Evolutionary conservation across 1,140 invertebrate species (phyloP).

Genomic region (Drosophila ananassae): DNA sequence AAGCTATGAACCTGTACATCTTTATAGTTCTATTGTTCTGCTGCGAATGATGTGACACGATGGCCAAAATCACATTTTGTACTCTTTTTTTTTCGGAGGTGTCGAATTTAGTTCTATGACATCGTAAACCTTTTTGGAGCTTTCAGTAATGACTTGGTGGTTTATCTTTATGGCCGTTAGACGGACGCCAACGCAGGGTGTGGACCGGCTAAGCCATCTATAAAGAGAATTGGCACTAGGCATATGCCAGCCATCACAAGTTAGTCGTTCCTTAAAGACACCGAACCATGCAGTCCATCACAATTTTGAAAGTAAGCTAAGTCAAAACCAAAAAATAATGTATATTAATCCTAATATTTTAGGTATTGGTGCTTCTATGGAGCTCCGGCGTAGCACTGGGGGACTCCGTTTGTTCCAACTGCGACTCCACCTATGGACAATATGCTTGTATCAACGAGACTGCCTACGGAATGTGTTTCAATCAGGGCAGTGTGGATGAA

Average conservation of each 20-base stretch:
- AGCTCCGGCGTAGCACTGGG: not conserved
- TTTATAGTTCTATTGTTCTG: constrained; percentile 1
- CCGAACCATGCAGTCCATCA: constrained; percentile 17
- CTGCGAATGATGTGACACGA: constrained; percentile 12
- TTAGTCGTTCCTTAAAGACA: constrained; percentile 18
- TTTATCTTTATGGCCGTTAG: constrained; percentile 45
- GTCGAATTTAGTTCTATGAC: constrained; percentile 38
- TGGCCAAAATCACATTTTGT: constrained; percentile 5
- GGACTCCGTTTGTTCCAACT: constrained; percentile 39
- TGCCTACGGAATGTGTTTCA: constrained; percentile 45
- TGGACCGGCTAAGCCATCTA: constrained; percentile 28
- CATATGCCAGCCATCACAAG: constrained; percentile 15
- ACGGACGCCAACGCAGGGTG: constrained; percentile 23
- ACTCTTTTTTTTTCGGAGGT: constrained; percentile 41
- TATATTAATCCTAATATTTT: not conserved
- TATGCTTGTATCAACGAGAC: constrained; percentile 57
- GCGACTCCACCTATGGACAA: constrained; percentile 12
- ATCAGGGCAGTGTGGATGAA: not conserved
- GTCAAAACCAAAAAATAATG: not conserved
- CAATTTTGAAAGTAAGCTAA: constrained; percentile 8
- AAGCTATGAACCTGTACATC: constrained; percentile 16
- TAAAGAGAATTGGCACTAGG: constrained; percentile 40
- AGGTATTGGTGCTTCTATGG: constrained; percentile 8
- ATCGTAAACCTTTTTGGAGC: constrained; percentile 21
- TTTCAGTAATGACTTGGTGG: constrained; percentile 6